These are phyloP conservation scores for Drosophila siamana DNA, from an alignment of 2,888 invertebrate species.

Conservation along the genomic window DNA sequence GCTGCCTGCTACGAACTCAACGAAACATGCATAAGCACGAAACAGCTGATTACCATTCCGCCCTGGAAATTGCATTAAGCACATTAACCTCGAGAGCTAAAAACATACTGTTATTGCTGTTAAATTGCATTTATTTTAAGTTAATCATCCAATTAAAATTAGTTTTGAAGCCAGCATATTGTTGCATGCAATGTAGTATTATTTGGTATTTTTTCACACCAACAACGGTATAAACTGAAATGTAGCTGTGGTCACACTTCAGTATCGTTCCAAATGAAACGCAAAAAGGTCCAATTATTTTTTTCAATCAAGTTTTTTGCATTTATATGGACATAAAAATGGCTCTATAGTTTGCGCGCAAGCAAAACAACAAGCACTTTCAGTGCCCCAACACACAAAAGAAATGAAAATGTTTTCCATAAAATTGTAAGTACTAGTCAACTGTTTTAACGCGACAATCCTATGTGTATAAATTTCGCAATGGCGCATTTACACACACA, in stretches of 20 bases:
- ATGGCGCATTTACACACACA: constrained; percentile 26
- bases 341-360: constrained; percentile 89
- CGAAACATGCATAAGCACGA: background rate
- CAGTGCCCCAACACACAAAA: constrained; percentile 81
- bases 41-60: background rate
- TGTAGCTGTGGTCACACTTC: constrained; percentile 3
- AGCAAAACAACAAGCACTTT: constrained; percentile 81
- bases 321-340: constrained; percentile 88
- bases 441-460: background rate
- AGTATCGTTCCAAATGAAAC: constrained; percentile 83
- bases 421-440: constrained; percentile 75
- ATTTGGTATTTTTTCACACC: background rate
- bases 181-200: background rate
- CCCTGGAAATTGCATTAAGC: background rate
- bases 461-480: constrained; percentile 51
- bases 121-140: background rate
- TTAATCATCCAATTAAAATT: background rate
- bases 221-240: background rate
- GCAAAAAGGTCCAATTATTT: constrained; percentile 81
- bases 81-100: background rate
- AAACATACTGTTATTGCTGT: background rate
- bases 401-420: constrained; percentile 82
- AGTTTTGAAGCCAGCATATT: background rate
- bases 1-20: constrained; percentile 10
- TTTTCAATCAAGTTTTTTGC: constrained; percentile 74